Evolutionary conservation across 2,888 invertebrate species (phyloP), one percentile per base, ranked within the genome.

Genomic region (Sminthurides aquaticus): DNA sequence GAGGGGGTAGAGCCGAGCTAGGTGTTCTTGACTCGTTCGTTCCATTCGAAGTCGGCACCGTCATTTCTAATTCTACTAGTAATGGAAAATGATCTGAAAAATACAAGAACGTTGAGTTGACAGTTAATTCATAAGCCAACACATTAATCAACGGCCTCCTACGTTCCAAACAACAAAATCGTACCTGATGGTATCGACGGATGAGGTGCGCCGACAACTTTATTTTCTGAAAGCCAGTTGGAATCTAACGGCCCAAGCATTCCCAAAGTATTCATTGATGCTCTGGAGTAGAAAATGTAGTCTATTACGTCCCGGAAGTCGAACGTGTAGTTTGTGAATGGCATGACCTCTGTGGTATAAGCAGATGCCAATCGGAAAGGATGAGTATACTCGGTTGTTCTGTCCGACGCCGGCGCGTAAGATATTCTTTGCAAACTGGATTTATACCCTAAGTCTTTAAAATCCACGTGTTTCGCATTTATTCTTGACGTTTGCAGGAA

Each of bases 281-380:
- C 90, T 79, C 92, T 91, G 73, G 96, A 92, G 80, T 92, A 96
- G 84, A 99, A 98, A 80, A 99, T 96, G 85, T 99, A 99, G 83
- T 99, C 99, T 78, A 99, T 99, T 79, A 98, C 94, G 75, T 98
- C 99, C 81, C 98, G 96, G 83, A 99, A 99, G 81, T 99, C 97
- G 81, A 93, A 94, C 90, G 99, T 99, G 80, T 95, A 98, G 81
- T 65, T 63, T 34, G 60, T 61, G 57, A 60, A 57, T 27, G 62
- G 43, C 54, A 66, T 65, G 29, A 67, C 66, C 77, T 92, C 90
- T 78, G 91, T 90, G 79, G 90, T 90, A 81, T 98, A 97, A 65
- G 97, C 96, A 69, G 93, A 92, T 68, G 92, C 90, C 74, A 99
- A 85, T 78, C 92, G 90, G 81, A 98, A 95, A 81, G 92, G 90